Base-by-base conservation (phyloP, 2,888 invertebrate species). In the Elmis aenea region DNA sequence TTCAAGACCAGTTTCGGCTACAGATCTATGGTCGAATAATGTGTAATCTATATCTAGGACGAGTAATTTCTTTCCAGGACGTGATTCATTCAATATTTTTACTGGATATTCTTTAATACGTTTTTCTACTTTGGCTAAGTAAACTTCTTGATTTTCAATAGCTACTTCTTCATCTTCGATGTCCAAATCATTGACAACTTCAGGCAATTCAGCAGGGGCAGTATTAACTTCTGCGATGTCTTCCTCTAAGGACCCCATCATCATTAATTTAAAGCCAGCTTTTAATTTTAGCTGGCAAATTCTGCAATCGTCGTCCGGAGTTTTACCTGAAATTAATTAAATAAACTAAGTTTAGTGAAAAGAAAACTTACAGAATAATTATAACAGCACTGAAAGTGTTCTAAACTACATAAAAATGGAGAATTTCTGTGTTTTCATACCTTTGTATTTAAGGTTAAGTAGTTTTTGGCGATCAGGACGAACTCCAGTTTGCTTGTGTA, bases 11-110 rank as follows among this genome's bases (percentile, higher is more conserved):
- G 83, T 83, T 66, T 95, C 92, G 1, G 94, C 96, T 1, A 85
- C 79, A 15, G 95, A 95, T 66, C 87, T 81, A 64, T 96, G 95
- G 70, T 96, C 96, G 62, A 95, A 96, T 12, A 96, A 69, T 1
- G 96, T 96, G 59, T 96, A 96, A 65, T 96, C 96, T 59, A 96
- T 94, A 61, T 96, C 96, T 30, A 96, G 69, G 0, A 96, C 96
- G 1, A 96, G 74, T 6, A 96, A 70, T 56, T 92, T 91, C 64
- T 94, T 96, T 4, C 85, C 86, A 3, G 80, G 77, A 10, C 96
- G 70, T 0, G 91, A 81, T 32, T 86, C 81, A 67, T 87, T 91
- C 18, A 95, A 54, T 38, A 90, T 75, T 26, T 80, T 83, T 22
- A 94, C 81, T 59, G 85, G 81, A 61, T 93, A 93, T 33, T 88